These are phyloP conservation scores for Pavo muticus DNA, from an alignment of 2,113 vertebrate genomes.

Conservation along the genomic window DNA sequence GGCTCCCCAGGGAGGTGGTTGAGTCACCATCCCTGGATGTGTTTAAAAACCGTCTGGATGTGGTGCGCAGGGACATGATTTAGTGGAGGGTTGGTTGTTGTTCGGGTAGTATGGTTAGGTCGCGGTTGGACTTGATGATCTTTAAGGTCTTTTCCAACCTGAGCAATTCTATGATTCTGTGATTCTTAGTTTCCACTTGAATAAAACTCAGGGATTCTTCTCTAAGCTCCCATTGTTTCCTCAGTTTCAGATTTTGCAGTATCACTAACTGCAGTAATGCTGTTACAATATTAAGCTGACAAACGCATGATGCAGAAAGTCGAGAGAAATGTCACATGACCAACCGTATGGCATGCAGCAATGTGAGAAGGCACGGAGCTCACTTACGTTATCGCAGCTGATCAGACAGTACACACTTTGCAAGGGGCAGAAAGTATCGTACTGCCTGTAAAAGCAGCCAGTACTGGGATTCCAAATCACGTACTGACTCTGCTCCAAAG, in stretches of 20 bases:
- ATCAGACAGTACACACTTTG: conserved; percentile 90
- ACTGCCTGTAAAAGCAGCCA: conserved; percentile 90
- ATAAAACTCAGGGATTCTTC: not conserved
- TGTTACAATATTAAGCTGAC: not conserved
- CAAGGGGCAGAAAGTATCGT: conserved; percentile 95
- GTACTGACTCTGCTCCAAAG: conserved; percentile 88
- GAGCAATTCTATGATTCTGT: no score
- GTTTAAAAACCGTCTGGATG: no score
- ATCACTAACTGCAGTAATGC: not conserved
- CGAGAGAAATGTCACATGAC: not conserved
- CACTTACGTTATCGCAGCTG: conserved; percentile 91
- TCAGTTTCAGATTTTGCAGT: not conserved
- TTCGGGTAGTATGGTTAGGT: no score
- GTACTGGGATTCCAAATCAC: conserved; percentile 95
- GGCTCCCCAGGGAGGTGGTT: no score
- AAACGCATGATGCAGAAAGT: not conserved
- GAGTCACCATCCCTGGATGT: no score
- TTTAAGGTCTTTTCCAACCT: no score
- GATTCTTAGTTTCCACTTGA: not conserved
- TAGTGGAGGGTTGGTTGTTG: no score
- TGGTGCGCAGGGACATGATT: no score
- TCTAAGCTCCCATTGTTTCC: not conserved
- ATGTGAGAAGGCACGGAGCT: not conserved
- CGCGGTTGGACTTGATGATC: no score
- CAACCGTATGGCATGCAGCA: accelerated